Percentiles rank a stretch among this genome's conserved stretches.
phyloP scores from a whole-genome alignment of 2,113 vertebrate genomes.

The Osmerus eperlanus region DNA sequence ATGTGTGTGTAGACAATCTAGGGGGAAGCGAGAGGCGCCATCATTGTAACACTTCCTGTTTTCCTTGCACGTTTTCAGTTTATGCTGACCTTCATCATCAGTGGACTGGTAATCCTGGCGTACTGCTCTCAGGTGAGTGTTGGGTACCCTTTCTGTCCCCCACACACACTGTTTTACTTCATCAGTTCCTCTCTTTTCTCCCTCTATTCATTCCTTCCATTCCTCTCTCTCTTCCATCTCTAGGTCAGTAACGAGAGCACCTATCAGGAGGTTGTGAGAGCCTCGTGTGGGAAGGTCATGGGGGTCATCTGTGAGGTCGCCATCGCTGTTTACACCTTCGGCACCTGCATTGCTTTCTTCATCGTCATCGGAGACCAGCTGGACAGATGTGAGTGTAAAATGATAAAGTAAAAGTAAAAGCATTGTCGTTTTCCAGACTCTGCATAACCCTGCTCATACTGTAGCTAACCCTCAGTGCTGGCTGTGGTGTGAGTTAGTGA shows the following conservation, averaged over 20 bases:
- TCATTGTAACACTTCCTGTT: constrained; percentile 6
- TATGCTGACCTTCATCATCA: constrained; percentile 94
- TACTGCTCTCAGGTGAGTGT: constrained; percentile 90
- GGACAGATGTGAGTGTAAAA: constrained; percentile 84
- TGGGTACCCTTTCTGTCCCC: not conserved
- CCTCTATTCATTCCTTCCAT: not conserved
- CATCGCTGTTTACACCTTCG: constrained; percentile 92
- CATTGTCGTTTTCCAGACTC: not conserved
- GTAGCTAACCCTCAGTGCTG: too few species aligned
- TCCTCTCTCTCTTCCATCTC: not conserved
- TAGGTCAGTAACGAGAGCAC: constrained; percentile 88
- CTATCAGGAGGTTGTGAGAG: constrained; percentile 97
- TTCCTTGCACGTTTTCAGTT: constrained; percentile 67
- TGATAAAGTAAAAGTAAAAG: too few species aligned
- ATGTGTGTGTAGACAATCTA: not conserved
- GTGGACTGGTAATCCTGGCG: constrained; percentile 89
- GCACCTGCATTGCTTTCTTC: constrained; percentile 96
- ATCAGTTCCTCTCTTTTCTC: not conserved
- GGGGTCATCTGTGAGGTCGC: constrained; percentile 88
- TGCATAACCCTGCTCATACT: too few species aligned
- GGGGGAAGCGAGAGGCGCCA: not conserved
- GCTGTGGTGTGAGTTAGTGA: too few species aligned
- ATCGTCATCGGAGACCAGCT: constrained; percentile 98
- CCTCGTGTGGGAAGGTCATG: constrained; percentile 83
- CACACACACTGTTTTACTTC: not conserved